Percentiles rank a stretch among this genome's conserved stretches.
Conservation (phyloP, 2,113 vertebrate genomes). For the Colius striatus region DNA sequence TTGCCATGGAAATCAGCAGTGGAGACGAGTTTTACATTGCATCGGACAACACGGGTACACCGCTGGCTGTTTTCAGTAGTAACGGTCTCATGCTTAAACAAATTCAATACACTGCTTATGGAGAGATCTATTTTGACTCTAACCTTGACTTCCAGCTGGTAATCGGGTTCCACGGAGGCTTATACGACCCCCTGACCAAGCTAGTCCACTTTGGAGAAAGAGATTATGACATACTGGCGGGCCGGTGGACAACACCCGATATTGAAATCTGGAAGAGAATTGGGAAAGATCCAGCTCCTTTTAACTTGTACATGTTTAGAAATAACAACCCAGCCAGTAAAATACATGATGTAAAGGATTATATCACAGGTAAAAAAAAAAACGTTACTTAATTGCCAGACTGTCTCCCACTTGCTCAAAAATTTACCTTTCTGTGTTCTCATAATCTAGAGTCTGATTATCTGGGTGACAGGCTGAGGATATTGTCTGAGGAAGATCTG, state of each 20-base stretch:
- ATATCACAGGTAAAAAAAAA: constrained; percentile 90
- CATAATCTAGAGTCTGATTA: neutral
- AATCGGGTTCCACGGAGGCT: constrained; percentile 95
- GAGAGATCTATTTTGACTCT: constrained; percentile 97
- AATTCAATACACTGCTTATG: constrained; percentile 96
- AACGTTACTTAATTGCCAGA: neutral
- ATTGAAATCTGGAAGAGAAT: constrained; percentile 90
- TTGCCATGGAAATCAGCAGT: constrained; percentile 98
- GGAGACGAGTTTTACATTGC: constrained; percentile 98
- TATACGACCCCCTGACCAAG: constrained; percentile 95
- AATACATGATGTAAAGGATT: constrained; percentile 93
- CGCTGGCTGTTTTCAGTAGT: constrained; percentile 94
- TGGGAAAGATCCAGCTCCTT: constrained; percentile 90
- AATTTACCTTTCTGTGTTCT: neutral
- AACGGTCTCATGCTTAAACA: constrained; percentile 95
- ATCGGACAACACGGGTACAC: constrained; percentile 95
- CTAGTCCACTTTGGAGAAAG: constrained; percentile 94
- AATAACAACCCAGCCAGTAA: constrained; percentile 98
- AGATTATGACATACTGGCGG: constrained; percentile 96
- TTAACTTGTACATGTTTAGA: constrained; percentile 98
- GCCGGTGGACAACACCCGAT: constrained; percentile 94
- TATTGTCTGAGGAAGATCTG: neutral
- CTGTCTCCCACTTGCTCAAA: neutral
- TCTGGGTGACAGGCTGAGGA: neutral
- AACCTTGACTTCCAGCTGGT: constrained; percentile 96